Evolutionary conservation across 92 coral and sea anemone species (phyloP).

Genomic region (Epizoanthus ramosus): DNA sequence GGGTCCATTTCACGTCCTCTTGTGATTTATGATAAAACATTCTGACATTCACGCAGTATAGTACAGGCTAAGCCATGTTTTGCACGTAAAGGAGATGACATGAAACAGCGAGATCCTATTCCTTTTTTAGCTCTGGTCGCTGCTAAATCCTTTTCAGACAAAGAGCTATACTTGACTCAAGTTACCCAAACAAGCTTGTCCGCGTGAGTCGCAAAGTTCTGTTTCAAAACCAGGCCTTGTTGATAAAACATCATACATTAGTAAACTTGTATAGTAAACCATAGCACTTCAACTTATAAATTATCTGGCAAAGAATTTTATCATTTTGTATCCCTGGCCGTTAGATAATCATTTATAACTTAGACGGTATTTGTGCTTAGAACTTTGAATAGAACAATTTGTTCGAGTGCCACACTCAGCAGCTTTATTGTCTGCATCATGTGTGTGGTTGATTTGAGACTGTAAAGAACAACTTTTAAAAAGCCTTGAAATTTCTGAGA

Average conservation of each 20-base stretch:
- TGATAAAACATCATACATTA: neutral
- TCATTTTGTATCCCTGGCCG: no score
- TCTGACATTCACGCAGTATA: slow-evolving; percentile 11
- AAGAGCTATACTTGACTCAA: neutral
- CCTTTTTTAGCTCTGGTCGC: neutral
- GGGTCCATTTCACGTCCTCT: slow-evolving; percentile 36
- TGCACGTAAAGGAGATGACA: slow-evolving; percentile 26
- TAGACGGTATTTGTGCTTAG: no score
- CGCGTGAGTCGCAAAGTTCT: neutral
- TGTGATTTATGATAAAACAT: slow-evolving; percentile 41
- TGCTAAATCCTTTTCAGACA: neutral
- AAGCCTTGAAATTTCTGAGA: neutral
- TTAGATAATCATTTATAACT: no score
- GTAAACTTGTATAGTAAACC: no score
- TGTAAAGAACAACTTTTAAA: neutral
- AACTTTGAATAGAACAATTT: no score
- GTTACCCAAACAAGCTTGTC: neutral
- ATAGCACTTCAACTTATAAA: no score
- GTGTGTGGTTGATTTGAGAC: neutral
- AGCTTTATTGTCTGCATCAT: neutral
- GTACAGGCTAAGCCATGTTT: slow-evolving; percentile 22
- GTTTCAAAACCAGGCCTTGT: neutral
- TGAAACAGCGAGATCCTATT: slow-evolving; percentile 13
- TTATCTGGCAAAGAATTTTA: no score
- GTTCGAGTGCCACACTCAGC: no score